Evolutionary conservation across 2,888 invertebrate genomes (phyloP).

Genomic region (Cantharis lateralis): DNA sequence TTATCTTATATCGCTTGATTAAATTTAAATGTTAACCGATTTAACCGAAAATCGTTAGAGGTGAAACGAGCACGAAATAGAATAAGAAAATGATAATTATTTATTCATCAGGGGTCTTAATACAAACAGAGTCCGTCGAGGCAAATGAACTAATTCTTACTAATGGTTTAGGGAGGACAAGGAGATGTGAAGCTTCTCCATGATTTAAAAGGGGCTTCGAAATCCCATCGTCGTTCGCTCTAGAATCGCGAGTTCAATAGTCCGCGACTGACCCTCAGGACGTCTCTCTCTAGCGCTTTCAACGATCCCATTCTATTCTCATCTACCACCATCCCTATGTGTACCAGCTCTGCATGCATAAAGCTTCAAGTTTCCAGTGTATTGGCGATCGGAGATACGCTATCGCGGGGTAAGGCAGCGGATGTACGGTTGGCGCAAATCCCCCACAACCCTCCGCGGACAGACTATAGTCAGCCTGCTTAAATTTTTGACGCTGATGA

Average conservation of each 20-base stretch:
- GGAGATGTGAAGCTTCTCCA: conserved; percentile 35
- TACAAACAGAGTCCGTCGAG: conserved; percentile 32
- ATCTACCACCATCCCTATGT: conserved; percentile 37
- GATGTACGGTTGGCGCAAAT: conserved; percentile 49
- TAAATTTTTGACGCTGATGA: conserved; percentile 63
- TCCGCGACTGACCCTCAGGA: conserved; percentile 60
- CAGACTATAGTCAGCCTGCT: conserved; percentile 53
- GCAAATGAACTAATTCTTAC: conserved; percentile 40
- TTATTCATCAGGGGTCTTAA: conserved; percentile 25
- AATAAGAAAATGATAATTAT: conserved; percentile 33
- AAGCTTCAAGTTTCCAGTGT: conserved; percentile 38
- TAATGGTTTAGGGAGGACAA: conserved; percentile 40
- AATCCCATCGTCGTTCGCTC: conserved; percentile 29
- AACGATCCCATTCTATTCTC: conserved; percentile 57
- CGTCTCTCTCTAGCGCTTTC: conserved; percentile 55
- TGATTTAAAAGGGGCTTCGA: conserved; percentile 42
- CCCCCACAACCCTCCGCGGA: conserved; percentile 55
- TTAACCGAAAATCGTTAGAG: conserved; percentile 19
- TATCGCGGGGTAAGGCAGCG: conserved; percentile 49
- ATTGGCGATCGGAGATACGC: conserved; percentile 42
- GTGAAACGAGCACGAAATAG: conserved; percentile 23
- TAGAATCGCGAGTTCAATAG: conserved; percentile 56
- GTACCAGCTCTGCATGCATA: conserved; percentile 39
- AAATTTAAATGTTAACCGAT: conserved; percentile 20
- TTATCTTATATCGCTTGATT: conserved; percentile 9